Conservation (phyloP, 2,797 vertebrate species). For the Coregonus sp. region DNA sequence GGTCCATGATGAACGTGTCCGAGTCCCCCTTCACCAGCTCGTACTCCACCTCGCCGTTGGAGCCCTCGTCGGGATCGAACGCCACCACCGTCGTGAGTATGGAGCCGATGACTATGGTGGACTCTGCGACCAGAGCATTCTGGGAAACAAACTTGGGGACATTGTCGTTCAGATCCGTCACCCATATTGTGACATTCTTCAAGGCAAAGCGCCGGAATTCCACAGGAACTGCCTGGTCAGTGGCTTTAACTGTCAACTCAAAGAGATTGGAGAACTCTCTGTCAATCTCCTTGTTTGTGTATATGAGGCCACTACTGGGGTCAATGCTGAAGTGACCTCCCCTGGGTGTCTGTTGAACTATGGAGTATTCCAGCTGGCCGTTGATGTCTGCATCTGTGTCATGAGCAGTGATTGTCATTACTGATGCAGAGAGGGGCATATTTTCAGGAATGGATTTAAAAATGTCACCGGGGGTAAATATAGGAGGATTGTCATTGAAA, state of each 20-base stretch:
- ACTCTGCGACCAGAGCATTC: constrained; percentile 90
- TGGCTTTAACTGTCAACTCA: constrained; percentile 93
- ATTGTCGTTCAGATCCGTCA: constrained; percentile 95
- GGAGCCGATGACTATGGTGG: constrained; percentile 88
- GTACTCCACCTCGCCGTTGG: constrained; percentile 95
- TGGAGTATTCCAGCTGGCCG: constrained; percentile 88
- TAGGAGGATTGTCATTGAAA: constrained; percentile 95
- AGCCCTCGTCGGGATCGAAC: constrained; percentile 91
- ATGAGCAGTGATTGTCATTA: constrained; percentile 87
- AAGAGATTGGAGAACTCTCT: constrained; percentile 95
- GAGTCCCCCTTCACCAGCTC: constrained; percentile 91
- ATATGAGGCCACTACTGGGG: constrained; percentile 82
- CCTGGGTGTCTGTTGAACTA: constrained; percentile 90
- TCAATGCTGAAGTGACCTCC: constrained; percentile 91
- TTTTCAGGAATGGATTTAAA: constrained; percentile 97
- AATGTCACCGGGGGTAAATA: constrained; percentile 91
- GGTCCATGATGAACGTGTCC: constrained; percentile 93
- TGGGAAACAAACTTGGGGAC: constrained; percentile 89
- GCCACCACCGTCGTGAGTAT: constrained; percentile 91
- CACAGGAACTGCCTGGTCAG: constrained; percentile 88
- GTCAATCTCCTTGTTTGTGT: constrained; percentile 88
- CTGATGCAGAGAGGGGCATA: constrained; percentile 86
- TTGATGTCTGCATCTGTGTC: constrained; percentile 97
- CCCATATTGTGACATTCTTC: constrained; percentile 95
- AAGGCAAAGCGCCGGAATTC: constrained; percentile 89